Evolutionary conservation across 2,113 vertebrate genomes (phyloP).

Genomic region (Carollia perspicillata): DNA sequence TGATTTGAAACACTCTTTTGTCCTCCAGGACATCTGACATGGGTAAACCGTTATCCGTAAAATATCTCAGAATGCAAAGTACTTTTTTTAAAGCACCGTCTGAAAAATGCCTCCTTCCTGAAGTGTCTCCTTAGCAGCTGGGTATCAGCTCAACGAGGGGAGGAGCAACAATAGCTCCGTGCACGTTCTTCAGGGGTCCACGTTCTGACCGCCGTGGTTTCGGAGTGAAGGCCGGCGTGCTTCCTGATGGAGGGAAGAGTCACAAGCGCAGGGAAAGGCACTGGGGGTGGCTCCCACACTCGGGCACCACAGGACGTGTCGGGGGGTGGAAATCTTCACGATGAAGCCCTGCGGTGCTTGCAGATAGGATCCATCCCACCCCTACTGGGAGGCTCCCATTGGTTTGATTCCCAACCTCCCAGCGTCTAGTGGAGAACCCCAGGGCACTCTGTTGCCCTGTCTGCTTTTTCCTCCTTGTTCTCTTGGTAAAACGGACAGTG

Average conservation of each 20-base stretch:
- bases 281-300: too few species aligned
- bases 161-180: not conserved
- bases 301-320: not conserved
- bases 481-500: constrained; percentile 31
- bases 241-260: constrained; percentile 31
- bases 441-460: not conserved
- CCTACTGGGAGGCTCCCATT: constrained; percentile 47
- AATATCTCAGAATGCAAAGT: not conserved
- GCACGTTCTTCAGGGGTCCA: not conserved
- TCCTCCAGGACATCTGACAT: not conserved
- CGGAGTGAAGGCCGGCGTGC: constrained; percentile 16
- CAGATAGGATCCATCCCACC: not conserved
- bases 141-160: not conserved
- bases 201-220: not conserved
- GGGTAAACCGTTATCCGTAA: not conserved
- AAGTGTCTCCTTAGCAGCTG: not conserved
- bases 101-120: not conserved
- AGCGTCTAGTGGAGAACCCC: constrained; percentile 32
- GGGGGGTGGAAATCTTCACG: not conserved
- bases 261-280: not conserved
- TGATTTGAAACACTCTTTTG: not conserved
- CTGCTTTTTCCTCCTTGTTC: constrained; percentile 32
- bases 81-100: not conserved
- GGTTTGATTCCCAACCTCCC: constrained; percentile 45
- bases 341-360: constrained; percentile 27